These are phyloP conservation scores for Rhynchonema sp. DNA, from an alignment of 2,888 invertebrate genomes.

Conservation along the genomic window DNA sequence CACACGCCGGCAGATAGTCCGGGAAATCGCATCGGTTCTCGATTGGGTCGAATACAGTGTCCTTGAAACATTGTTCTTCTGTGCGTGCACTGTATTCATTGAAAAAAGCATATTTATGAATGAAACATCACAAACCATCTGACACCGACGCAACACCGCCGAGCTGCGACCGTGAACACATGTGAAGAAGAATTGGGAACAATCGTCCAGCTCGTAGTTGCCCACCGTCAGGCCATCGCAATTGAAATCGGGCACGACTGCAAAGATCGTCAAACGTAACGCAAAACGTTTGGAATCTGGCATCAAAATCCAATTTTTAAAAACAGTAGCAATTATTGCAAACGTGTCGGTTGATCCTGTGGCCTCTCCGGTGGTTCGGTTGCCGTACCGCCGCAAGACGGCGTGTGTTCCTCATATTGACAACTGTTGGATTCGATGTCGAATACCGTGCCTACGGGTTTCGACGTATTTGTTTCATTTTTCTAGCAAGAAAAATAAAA, in stretches of 20 bases:
- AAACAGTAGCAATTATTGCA: too few relatives aligned
- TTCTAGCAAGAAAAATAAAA: too few relatives aligned
- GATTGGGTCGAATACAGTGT: not conserved
- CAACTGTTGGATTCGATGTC: not conserved
- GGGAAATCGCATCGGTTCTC: not conserved
- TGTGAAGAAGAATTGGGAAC: not conserved
- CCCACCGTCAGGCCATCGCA: not conserved
- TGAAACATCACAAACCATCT: not conserved
- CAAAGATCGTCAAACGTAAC: too few relatives aligned
- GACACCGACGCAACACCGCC: too few relatives aligned
- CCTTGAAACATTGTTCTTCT: not conserved
- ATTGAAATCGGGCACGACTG: not conserved
- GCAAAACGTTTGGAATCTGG: too few relatives aligned
- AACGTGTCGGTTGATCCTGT: too few relatives aligned
- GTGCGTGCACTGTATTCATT: not conserved
- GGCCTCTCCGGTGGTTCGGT: not conserved
- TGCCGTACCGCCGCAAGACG: not conserved
- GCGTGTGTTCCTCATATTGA: not conserved
- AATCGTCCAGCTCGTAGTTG: not conserved
- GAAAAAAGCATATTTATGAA: not conserved
- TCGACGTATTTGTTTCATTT: too few relatives aligned
- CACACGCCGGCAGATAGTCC: not conserved
- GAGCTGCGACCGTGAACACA: not conserved
- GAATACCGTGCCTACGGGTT: not conserved
- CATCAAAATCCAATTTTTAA: too few relatives aligned